These are phyloP conservation scores for Malacoraja senta DNA, from an alignment of 2,797 vertebrate species.

Conservation along the genomic window DNA sequence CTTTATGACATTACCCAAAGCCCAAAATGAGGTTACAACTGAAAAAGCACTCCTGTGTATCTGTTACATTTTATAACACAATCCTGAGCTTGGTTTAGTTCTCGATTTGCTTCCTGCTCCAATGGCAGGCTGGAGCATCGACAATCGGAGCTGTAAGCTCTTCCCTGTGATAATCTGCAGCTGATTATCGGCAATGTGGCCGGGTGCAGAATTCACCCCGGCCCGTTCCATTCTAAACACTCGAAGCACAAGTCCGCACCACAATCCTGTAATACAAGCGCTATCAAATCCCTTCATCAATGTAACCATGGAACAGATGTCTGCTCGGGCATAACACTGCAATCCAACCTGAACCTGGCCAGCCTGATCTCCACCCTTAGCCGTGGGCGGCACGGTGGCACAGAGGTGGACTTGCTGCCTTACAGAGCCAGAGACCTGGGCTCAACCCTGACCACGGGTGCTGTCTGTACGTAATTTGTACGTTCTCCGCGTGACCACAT, in stretches of 20 bases:
- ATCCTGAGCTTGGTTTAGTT: background rate
- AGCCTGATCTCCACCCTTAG: no score
- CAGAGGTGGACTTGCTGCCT: no score
- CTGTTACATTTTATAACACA: background rate
- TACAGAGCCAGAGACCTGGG: no score
- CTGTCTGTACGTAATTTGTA: no score
- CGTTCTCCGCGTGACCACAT: no score
- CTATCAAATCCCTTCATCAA: background rate
- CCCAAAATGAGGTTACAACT: background rate
- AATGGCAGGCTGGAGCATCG: background rate
- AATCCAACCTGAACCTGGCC: no score
- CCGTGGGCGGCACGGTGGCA: no score
- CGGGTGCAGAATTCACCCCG: background rate
- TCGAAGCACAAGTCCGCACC: background rate
- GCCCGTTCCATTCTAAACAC: background rate
- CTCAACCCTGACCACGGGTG: no score
- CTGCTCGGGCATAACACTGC: no score
- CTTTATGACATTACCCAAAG: slow-evolving; percentile 25
- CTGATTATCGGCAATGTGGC: background rate
- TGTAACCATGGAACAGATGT: background rate
- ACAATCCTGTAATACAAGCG: background rate
- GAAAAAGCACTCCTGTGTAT: background rate
- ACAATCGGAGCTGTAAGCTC: background rate
- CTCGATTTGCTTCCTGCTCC: background rate
- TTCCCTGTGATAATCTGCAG: background rate